Evolutionary conservation across 1,140 invertebrate genomes (phyloP), one percentile per base, ranked within the genome.

Genomic region (Cotesia typhae): DNA sequence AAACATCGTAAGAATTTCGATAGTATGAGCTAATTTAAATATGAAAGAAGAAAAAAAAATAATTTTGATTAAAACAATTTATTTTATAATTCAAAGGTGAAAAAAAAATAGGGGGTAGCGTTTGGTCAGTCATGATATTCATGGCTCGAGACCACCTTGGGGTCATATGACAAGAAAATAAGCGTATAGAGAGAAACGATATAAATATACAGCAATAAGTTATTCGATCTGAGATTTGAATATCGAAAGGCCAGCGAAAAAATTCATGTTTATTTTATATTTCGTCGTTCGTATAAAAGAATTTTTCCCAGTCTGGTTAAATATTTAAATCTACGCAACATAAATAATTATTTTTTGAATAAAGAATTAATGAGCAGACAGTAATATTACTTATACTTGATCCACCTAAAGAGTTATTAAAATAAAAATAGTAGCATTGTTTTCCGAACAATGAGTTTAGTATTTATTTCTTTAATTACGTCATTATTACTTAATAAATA

Each of bases 81-180:
- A 64, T 14, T 10, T 9, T n/a, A 59, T 28, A 10, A 59, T 14
- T 59, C 5, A 20, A 20, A 67, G 57, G 4, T 53, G n/a, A 55
- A 74, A 61, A 59, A 59, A 59, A 59, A 65, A 57, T 38, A 55
- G 47, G 63, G 4, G 76, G 75, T 79, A 75, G 79, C 79, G 79
- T 80, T 85, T 84, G 84, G 84, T 86, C 85, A 86, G 83, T 85
- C 84, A 86, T 85, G 84, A 85, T 87, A 87, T 87, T 87, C 85
- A 87, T 87, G 84, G 84, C 79, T 77, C 82, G 85, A 84, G 85
- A 87, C 84, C 83, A 81, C 80, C 78, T 79, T 75, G 81, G 79
- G 80, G 80, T 78, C 77, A 71, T 77, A 75, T 74, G 76, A 77
- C 79, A 72, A 12, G 41, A n/a, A 28, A 7, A 66, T 9, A 28